These are phyloP conservation scores for Plagiodera versicolora DNA, from an alignment of 2,888 invertebrate genomes.

Conservation along the genomic window DNA sequence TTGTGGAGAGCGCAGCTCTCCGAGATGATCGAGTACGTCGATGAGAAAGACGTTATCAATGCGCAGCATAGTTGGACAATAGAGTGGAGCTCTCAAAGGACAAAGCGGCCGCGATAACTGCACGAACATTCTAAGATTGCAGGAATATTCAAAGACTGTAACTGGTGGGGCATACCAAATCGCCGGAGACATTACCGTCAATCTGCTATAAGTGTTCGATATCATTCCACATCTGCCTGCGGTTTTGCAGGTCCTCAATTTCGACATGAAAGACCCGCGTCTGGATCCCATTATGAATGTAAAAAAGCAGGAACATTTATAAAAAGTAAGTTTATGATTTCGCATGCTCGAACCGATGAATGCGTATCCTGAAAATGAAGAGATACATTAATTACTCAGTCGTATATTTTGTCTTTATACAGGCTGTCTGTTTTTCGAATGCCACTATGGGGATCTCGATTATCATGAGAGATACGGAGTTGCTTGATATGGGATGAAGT, in stretches of 20 bases:
- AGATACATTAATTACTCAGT: too few relatives aligned
- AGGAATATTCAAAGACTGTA: conserved; percentile 53
- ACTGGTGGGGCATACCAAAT: conserved; percentile 43
- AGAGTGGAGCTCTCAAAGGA: conserved; percentile 48
- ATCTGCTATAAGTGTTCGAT: conserved; percentile 23
- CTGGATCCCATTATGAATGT: conserved; percentile 43
- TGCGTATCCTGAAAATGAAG: too few relatives aligned
- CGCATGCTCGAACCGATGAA: background rate
- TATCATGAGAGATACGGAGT: too few relatives aligned
- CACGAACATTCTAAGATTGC: conserved; percentile 52
- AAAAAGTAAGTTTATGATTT: background rate
- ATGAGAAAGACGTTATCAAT: conserved; percentile 31
- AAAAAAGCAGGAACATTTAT: conserved; percentile 35
- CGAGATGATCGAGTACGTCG: conserved; percentile 9
- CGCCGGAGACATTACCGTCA: conserved; percentile 41
- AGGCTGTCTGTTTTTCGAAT: too few relatives aligned
- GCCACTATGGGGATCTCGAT: too few relatives aligned
- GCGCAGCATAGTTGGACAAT: conserved; percentile 47
- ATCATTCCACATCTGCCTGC: conserved; percentile 29
- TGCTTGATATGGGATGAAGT: too few relatives aligned
- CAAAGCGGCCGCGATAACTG: conserved; percentile 52
- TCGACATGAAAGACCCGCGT: conserved; percentile 43
- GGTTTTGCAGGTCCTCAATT: conserved; percentile 39
- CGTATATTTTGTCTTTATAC: too few relatives aligned
- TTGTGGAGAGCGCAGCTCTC: conserved; percentile 2